phyloP scores from a whole-genome alignment of 2,113 vertebrate species.

The Montifringilla adamsi region DNA sequence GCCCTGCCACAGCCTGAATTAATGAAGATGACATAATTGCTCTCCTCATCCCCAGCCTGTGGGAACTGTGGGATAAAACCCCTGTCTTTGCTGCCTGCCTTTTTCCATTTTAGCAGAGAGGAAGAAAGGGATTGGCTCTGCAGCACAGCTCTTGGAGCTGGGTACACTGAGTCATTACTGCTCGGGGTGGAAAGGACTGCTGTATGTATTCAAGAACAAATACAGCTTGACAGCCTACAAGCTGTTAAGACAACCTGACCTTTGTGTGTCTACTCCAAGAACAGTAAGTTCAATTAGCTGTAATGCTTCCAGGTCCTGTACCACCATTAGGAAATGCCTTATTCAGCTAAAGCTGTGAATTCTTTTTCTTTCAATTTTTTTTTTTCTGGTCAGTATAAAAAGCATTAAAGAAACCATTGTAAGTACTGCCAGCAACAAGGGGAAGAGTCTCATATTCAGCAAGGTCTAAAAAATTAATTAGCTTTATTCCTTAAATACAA shows the following conservation, averaged over 20 bases:
- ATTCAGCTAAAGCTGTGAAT: slow-evolving; percentile 4
- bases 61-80: neutral
- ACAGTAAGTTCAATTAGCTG: slow-evolving; percentile 36
- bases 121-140: neutral
- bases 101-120: neutral
- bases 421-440: neutral
- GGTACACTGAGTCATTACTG: neutral
- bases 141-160: neutral
- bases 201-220: slow-evolving; percentile 12
- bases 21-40: neutral
- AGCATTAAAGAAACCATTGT: neutral
- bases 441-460: neutral
- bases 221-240: slow-evolving; percentile 12
- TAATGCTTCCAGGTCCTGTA: slow-evolving; percentile 20
- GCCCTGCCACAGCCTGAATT: neutral
- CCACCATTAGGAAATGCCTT: slow-evolving; percentile 26
- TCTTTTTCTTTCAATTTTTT: too few relatives aligned
- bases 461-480: slow-evolving; percentile 19
- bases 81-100: neutral
- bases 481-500: neutral
- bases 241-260: slow-evolving; percentile 44
- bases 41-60: neutral
- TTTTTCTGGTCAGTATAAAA: neutral
- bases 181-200: slow-evolving; percentile 18
- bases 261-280: slow-evolving; percentile 30